Base-by-base conservation (phyloP, 2,113 vertebrate genomes). In the Porphyrio hochstetteri region DNA sequence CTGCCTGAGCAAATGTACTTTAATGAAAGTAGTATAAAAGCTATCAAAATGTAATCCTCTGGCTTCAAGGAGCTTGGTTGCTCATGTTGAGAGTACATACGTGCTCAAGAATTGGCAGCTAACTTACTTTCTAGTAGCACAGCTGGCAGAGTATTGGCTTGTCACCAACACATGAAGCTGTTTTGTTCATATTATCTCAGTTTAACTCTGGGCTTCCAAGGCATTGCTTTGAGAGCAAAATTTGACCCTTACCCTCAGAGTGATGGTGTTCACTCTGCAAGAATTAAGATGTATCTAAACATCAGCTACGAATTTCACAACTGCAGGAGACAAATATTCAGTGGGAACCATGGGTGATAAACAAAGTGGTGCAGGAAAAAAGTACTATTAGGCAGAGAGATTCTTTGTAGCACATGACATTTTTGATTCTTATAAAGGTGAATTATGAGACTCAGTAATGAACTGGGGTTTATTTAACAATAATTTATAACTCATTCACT, bases 21-120 rank as follows among this genome's bases (percentile, higher is more conserved):
- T 8, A 42, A 17, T 82, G 46, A 33, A 90, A 88, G 61, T 57
- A 76, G 20, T 40, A 35, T 42, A 57, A 60, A 90, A 93, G 35
- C 52, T 63, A 42, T 65, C 35, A 90, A 75, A 94, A 67, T 64
- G n/a, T 78, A 93, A 96, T 77, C 50, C n/a, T 81, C 28, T 86
- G 88, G 48, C 59, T 95, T 88, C 44, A 35, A 4, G 50, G 72
- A 28, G 59, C 67, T 86, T 70, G 19, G 7, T 28, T 85, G 38
- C 87, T 90, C 55, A 48, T 53, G 28, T 13, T 68, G 31, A 80
- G 59, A 59, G 11, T 23, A 7, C 21, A 63, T 80, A 86, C 46
- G 40, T 90, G 55, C 71, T 90, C 40, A 65, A 57, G 74, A 88
- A 53, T 25, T 92, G 63, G 70, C 79, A 88, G 24, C 50, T 72